Base-by-base conservation (phyloP, 2,113 vertebrate genomes). In the Pagrus major region DNA sequence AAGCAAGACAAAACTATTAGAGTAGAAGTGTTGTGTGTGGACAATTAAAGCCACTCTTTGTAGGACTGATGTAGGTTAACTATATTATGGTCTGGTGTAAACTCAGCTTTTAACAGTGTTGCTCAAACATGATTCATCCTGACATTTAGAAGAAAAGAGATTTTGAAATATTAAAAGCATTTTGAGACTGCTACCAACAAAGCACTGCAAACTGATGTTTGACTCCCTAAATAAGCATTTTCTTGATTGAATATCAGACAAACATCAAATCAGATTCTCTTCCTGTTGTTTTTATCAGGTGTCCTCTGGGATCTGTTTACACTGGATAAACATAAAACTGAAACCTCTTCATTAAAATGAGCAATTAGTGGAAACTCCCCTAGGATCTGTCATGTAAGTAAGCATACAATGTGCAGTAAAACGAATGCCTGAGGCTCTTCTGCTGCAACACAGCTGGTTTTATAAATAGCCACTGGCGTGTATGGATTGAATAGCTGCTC, bases 261-360 rank as follows among this genome's bases (percentile, higher is more conserved):
- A n/a, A 25, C 5, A 66, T 47, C 42, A n/a, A 9, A 67, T 41
- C 44, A 31, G 21, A 16, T 60, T 37, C 33, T 59, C 16, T 21
- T 29, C 27, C 6, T 47, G 7, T 1, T 20, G 35, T 73, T 61
- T 67, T 47, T 39, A 29, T 8, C 35, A 56, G 67, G 44, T 65
- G 59, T 69, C 61, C 54, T 63, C 58, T 25, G 15, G 76, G n/a
- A 71, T 55, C 9, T 61, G 15, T 23, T 33, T 29, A 14, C 35
- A 67, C 27, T 33, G 20, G 33, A 79, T 42, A 44, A 74, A 66
- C 58, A 27, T 58, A 54, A 61, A 70, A 70, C 44, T 27, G 27
- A 70, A 39, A 76, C 61, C 10, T 65, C 46, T 76, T 80, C 18
- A 65, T 52, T 80, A 52, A 71, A 76, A 59, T 52, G 11, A 52